These are phyloP conservation scores for Laterallus jamaicensis DNA, from an alignment of 2,113 vertebrate genomes.

Conservation along the genomic window DNA sequence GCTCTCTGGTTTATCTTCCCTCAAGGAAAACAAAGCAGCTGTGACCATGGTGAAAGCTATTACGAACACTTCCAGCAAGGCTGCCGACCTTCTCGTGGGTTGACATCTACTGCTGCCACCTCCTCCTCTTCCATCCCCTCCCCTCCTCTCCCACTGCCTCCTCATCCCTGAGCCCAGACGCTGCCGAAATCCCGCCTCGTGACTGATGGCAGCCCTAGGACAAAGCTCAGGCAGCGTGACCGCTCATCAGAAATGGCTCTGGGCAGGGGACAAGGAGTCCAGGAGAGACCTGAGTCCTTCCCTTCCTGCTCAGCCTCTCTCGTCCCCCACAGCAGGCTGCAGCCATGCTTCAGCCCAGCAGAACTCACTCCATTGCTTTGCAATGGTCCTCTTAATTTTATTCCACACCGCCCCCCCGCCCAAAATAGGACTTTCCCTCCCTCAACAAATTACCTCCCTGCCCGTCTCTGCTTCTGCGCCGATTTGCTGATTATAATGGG, in stretches of 20 bases:
- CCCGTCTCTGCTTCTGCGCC: neutral
- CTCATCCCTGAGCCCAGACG: neutral
- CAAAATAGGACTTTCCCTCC: neutral
- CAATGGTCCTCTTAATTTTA: neutral
- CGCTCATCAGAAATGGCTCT: neutral
- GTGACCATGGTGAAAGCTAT: rapidly evolving
- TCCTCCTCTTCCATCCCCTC: neutral
- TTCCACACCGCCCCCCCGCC: neutral
- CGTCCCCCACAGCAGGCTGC: neutral
- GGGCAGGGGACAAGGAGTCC: neutral
- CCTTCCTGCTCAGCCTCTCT: neutral
- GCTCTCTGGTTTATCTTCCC: neutral
- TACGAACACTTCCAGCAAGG: neutral
- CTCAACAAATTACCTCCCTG: neutral
- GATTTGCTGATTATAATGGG: neutral
- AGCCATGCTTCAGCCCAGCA: neutral
- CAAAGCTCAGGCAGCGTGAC: neutral
- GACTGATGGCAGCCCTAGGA: neutral
- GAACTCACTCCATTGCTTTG: neutral
- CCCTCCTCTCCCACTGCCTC: neutral
- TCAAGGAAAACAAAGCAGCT: neutral
- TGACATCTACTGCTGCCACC: neutral
- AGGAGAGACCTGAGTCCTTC: neutral
- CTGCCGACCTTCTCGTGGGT: neutral
- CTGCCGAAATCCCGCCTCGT: neutral